These are phyloP conservation scores for Quadriops clusia DNA, from an alignment of 2,888 invertebrate species.

Conservation along the genomic window DNA sequence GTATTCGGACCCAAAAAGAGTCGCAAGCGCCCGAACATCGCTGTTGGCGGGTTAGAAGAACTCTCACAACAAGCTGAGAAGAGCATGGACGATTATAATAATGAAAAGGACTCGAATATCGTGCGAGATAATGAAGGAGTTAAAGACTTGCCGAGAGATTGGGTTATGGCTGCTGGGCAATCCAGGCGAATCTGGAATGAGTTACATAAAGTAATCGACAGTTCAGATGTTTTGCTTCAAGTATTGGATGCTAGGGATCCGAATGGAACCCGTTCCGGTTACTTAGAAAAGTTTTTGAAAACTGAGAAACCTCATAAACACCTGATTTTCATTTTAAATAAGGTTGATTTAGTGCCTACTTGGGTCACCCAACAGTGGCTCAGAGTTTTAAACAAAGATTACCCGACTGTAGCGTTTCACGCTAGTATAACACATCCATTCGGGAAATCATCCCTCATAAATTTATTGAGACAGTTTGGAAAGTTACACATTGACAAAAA, in stretches of 20 bases:
- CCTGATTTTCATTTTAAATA: conserved; percentile 92
- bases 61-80: conserved; percentile 61
- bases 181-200: conserved; percentile 99
- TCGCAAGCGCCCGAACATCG: conserved; percentile 78
- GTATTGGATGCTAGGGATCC: conserved; percentile 97
- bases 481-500: conserved; percentile 93
- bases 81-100: conserved; percentile 64
- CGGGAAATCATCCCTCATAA: conserved; percentile 94
- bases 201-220: conserved; percentile 96
- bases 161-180: conserved; percentile 92
- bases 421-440: conserved; percentile 98
- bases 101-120: conserved; percentile 72
- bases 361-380: conserved; percentile 99
- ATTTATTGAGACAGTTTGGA: conserved; percentile 85
- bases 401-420: conserved; percentile 97
- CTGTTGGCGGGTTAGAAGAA: conserved; percentile 64
- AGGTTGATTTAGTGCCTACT: conserved; percentile 90
- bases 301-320: conserved; percentile 97
- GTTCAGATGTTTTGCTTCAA: conserved; percentile 93
- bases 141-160: conserved; percentile 73
- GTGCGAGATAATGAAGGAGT: conserved; percentile 71
- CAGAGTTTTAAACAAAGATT: conserved; percentile 82
- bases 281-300: conserved; percentile 82
- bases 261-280: conserved; percentile 85
- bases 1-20: conserved; percentile 93